Base-by-base conservation (phyloP, 2,797 vertebrate species). In the Halcyon leucocephala region DNA sequence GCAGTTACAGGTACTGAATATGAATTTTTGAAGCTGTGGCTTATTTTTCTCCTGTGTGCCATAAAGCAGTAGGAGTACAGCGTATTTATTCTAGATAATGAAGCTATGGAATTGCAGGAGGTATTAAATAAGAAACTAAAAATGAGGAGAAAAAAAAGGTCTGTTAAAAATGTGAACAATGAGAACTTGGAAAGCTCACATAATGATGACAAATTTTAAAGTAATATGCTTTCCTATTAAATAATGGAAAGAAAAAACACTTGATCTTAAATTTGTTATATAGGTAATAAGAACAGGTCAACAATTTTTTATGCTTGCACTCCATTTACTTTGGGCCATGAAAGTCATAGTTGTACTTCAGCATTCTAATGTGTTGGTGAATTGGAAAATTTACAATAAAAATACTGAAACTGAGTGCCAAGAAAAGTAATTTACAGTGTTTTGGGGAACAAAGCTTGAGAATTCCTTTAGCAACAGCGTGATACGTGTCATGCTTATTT, bases 61-160 rank as follows among this genome's bases (percentile, higher is more conserved):
- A 49, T 74, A 86, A 81, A 95, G 70, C 80, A 58, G 41, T 51
- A 72, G 93, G 88, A 81, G 67, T 86, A 54, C 77, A 74, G 77
- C 35, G 13, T 93, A 72, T 94, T 96, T 95, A 61, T 91, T 93
- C 35, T 83, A 74, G 82, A 69, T 91, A 94, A 89, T 78, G 86
- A 92, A 87, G 86, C 82, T 78, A 7, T 61, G 52, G 76, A 86
- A 87, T 96, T 83, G 82, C 46, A 93, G 83, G 62, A 90, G 46
- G 31, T 66, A 66, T 74, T 95, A 92, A 89, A 73, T 91, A 84
- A 87, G 67, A 82, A 93, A 48, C 66, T 62, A 58, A 84, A 71
- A 61, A 79, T 42, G 58, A 71, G 54, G 2, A 21, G 31, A 8
- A 33, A 54, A 74, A 57, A 74, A 6, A 5, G 16, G 14, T 14